Conservation (phyloP, 1,140 invertebrate species). For the Dufourea novaeangliae region DNA sequence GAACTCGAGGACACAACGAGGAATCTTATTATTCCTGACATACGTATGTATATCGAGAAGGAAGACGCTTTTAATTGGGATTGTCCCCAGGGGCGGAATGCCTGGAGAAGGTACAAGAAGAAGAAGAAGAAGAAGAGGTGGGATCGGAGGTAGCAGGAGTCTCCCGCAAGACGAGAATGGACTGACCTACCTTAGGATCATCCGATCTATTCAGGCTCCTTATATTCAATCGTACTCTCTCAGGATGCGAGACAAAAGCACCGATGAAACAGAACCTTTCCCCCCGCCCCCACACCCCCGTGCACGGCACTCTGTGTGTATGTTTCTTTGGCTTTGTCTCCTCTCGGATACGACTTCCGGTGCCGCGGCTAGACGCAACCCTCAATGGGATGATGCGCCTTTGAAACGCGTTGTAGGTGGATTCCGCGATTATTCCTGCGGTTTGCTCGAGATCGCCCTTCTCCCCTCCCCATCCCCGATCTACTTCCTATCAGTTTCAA, state of each 20-base stretch:
- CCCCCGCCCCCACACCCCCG: constrained; percentile 33
- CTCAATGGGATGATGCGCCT: constrained; percentile 80
- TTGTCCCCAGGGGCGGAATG: constrained; percentile 31
- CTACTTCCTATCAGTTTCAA: constrained; percentile 61
- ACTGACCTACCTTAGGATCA: constrained; percentile 82
- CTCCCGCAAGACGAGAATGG: constrained; percentile 74
- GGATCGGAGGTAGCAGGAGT: constrained; percentile 59
- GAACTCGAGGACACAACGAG: background rate
- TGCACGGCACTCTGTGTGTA: constrained; percentile 59
- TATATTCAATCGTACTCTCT: constrained; percentile 78
- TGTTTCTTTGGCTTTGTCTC: constrained; percentile 79
- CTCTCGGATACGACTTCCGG: constrained; percentile 81
- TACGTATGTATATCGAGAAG: constrained; percentile 22
- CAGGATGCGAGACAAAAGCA: constrained; percentile 81
- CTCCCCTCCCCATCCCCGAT: constrained; percentile 26
- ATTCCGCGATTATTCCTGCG: constrained; percentile 76
- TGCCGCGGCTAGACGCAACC: constrained; percentile 67
- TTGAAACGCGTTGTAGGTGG: constrained; percentile 70
- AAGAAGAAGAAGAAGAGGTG: constrained; percentile 53
- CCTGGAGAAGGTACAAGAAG: constrained; percentile 29
- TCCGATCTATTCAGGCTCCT: constrained; percentile 80
- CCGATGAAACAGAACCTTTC: constrained; percentile 80
- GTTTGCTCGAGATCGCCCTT: constrained; percentile 54
- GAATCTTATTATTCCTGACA: constrained; percentile 4
- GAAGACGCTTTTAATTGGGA: constrained; percentile 64